Percentiles rank a stretch among this genome's conserved stretches.
Evolutionary conservation across 2,113 vertebrate species (phyloP).

Genomic region (Nothoprocta pentlandii): DNA sequence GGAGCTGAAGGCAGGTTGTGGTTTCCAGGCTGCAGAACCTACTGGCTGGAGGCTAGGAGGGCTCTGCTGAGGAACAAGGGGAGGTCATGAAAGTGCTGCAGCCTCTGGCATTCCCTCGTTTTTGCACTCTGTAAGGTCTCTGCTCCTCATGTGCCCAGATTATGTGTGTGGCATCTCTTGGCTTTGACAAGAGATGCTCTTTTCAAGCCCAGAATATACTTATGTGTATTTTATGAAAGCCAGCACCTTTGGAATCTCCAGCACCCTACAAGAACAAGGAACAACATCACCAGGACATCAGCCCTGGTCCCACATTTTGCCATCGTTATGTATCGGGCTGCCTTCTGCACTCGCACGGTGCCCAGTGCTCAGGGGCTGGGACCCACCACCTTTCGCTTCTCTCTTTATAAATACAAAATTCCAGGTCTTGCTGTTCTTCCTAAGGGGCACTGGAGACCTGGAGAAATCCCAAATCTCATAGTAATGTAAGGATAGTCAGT

Average conservation of each 20-base stretch:
- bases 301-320: background rate
- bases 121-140: background rate
- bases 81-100: too few relatives aligned
- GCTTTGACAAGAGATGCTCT: background rate
- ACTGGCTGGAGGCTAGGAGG: too few relatives aligned
- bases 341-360: background rate
- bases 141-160: background rate
- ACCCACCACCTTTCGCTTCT: background rate
- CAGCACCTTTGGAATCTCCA: background rate
- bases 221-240: background rate
- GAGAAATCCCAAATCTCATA: background rate
- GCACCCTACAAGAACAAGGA: background rate
- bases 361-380: background rate
- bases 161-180: background rate
- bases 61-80: too few relatives aligned
- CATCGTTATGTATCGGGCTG: background rate
- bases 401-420: background rate
- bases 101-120: background rate
- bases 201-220: background rate
- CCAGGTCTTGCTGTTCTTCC: background rate
- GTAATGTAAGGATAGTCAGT: background rate
- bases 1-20: too few relatives aligned
- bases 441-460: fast-evolving
- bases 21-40: too few relatives aligned
- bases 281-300: background rate